Base-by-base conservation (phyloP, 2,797 vertebrate genomes). In the Thaleichthys pacificus region DNA sequence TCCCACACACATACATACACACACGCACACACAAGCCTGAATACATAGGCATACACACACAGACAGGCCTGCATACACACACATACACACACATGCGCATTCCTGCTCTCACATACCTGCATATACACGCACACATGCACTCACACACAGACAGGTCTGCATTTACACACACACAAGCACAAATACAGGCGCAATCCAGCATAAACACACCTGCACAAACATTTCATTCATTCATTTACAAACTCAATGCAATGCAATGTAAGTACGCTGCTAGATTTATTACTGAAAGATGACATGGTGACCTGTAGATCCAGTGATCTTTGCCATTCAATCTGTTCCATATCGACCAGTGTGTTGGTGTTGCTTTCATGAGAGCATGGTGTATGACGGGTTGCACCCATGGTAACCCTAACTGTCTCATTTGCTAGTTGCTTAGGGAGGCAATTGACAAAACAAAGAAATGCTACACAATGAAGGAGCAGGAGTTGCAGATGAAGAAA, bases 371-470 rank as follows among this genome's bases (percentile, higher is more conserved):
- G 51, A 54, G 1, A 7, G 51, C 51, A 4, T 54, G 51, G 1
- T 54, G 51, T 54, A 54, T 56, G 6, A 56, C 51, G 19, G 51
- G 51, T n/a, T 56, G 51, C 19, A n/a, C 51, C 30, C 21, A 58
- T 74, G 17, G 64, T 86, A 82, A 88, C 66, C 65, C 68, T 73
- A n/a, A 49, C 68, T 87, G 90, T 95, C 87, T 82, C 80, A 93
- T 89, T 93, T 84, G 71, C 80, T 58, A 89, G 87, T 88, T 91
- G 84, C 93, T 94, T 91, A 89, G 84, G 91, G 88, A 89, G 80
- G 82, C 92, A 84, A 90, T 92, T 92, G 92, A 90, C 72, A 91
- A 92, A 92, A 92, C 92, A 92, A 92, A 93, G 88, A 94, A 91
- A 89, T 89, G 89, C 85, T 91, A 78, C 85, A 73, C 88, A 88